Conservation (phyloP, 2,113 vertebrate genomes). For the Cyprinodon tularosa region DNA sequence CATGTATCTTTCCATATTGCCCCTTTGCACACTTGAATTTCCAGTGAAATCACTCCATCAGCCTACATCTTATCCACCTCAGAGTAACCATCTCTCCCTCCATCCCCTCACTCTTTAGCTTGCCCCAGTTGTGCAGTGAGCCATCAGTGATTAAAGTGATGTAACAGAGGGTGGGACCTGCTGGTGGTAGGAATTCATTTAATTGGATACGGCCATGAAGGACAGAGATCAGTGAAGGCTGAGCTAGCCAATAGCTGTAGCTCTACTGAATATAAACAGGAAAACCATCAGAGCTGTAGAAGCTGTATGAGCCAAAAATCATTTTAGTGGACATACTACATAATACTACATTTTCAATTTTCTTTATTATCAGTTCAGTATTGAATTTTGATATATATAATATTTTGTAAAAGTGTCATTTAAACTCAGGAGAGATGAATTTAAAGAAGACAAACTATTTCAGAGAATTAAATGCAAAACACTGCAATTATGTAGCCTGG, state of each 20-base stretch:
- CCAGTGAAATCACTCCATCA: slow-evolving; percentile 43
- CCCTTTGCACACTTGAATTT: slow-evolving; percentile 28
- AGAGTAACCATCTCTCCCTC: slow-evolving; percentile 21
- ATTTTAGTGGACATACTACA: not conserved
- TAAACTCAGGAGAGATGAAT: too few relatives aligned
- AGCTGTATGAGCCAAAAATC: not conserved
- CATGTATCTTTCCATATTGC: slow-evolving; percentile 1
- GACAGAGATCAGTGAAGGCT: not conserved
- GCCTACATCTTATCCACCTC: slow-evolving; percentile 19
- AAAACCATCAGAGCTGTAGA: slow-evolving; percentile 21
- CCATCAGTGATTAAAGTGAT: slow-evolving; percentile 68
- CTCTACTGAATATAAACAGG: slow-evolving; percentile 41
- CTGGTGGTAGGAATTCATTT: slow-evolving; percentile 25
- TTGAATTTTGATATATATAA: too few relatives aligned
- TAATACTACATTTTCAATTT: too few relatives aligned
- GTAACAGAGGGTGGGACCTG: slow-evolving; percentile 61
- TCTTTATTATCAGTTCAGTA: too few relatives aligned
- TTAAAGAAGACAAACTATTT: too few relatives aligned
- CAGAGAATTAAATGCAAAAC: too few relatives aligned
- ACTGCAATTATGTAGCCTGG: too few relatives aligned
- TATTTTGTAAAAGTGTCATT: too few relatives aligned
- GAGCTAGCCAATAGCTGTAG: slow-evolving; percentile 37
- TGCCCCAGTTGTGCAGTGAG: slow-evolving; percentile 70
- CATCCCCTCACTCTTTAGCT: slow-evolving; percentile 32
- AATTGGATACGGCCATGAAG: slow-evolving; percentile 40